Conservation (phyloP, 2,113 vertebrate species). For the Ameiurus melas region DNA sequence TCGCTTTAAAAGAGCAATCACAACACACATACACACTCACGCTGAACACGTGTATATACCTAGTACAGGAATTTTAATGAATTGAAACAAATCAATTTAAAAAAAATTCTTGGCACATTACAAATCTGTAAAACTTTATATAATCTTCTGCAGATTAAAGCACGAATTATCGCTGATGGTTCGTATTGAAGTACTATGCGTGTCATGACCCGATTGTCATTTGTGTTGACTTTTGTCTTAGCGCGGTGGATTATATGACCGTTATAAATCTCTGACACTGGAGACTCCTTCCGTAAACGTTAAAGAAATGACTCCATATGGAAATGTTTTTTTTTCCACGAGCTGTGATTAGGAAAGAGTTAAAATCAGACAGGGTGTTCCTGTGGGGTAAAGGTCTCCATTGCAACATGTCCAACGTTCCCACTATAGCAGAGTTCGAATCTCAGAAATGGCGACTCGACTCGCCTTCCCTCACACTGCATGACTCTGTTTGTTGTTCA, state of each 20-base stretch:
- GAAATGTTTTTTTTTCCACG: not conserved
- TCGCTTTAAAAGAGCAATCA: not conserved
- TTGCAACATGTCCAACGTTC: not conserved
- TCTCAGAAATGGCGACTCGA: not conserved
- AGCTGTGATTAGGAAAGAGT: slow-evolving; percentile 16
- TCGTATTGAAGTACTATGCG: not conserved
- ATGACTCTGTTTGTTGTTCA: not conserved
- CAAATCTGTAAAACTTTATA: not conserved
- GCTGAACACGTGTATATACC: not conserved
- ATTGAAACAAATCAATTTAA: too few species aligned
- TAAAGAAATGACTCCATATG: not conserved
- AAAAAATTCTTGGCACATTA: not conserved
- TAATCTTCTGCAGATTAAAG: not conserved
- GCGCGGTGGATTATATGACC: not conserved
- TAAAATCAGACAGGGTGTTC: slow-evolving; percentile 5
- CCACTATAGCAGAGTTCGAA: not conserved
- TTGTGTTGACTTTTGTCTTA: too few species aligned
- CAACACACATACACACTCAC: not conserved
- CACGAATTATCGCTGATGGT: not conserved
- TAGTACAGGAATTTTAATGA: not conserved
- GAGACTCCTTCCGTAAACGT: not conserved
- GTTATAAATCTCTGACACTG: not conserved
- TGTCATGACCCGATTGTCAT: not conserved
- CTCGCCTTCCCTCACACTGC: not conserved
- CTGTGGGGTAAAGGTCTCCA: slow-evolving; percentile 29